Percentiles rank a stretch among this genome's conserved stretches.
Evolutionary conservation across 1,140 invertebrate species (phyloP).

Genomic region (Papilio dardanus): DNA sequence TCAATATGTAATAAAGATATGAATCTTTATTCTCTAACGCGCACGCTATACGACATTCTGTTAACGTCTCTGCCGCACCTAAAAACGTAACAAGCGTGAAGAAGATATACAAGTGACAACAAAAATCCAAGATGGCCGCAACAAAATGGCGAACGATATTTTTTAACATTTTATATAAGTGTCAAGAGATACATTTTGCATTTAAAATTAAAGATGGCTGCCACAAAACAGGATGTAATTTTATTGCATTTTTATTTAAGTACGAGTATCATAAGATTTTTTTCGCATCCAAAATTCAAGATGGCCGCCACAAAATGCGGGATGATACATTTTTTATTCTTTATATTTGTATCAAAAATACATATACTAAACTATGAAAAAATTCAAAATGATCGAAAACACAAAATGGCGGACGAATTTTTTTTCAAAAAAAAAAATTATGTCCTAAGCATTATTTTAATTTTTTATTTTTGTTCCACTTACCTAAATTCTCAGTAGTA

Average conservation of each 20-base stretch:
- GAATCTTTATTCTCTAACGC: constrained; percentile 93
- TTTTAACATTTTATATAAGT: too few species aligned
- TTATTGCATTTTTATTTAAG: too few species aligned
- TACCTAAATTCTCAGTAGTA: constrained; percentile 86
- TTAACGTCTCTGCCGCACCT: constrained; percentile 92
- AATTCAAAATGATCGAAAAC: too few species aligned
- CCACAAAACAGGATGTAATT: neutral
- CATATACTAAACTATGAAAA: too few species aligned
- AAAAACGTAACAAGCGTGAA: constrained; percentile 14
- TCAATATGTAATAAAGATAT: constrained; percentile 96
- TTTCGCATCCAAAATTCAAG: too few species aligned
- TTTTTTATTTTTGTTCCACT: constrained; percentile 40
- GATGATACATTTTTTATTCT: neutral
- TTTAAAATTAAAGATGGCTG: too few species aligned
- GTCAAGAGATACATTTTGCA: too few species aligned
- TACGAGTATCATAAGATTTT: too few species aligned
- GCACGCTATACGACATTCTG: constrained; percentile 91
- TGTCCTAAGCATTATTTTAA: neutral
- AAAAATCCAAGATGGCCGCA: neutral
- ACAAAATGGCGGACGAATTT: too few species aligned
- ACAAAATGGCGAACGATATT: neutral
- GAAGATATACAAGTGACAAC: neutral
- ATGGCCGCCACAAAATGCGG: neutral
- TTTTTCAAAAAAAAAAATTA: too few species aligned
- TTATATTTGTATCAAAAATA: too few species aligned